phyloP scores from a whole-genome alignment of 2,113 vertebrate species.

The Anser brachyrhynchus region DNA sequence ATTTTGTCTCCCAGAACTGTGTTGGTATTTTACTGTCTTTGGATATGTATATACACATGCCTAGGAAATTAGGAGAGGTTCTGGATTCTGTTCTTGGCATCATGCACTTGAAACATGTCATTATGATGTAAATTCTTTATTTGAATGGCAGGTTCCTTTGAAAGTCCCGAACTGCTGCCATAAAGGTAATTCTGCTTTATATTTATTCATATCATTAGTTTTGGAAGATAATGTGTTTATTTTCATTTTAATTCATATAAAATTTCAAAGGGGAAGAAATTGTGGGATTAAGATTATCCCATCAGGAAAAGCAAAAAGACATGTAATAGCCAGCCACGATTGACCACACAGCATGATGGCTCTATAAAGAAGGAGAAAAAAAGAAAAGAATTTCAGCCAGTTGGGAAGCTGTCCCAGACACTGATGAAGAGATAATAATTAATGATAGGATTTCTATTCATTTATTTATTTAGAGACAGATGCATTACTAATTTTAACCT shows the following conservation, averaged over 20 bases:
- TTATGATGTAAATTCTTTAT: slow-evolving; percentile 56
- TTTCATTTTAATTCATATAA: not conserved
- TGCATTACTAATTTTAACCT: slow-evolving; percentile 69
- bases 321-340: slow-evolving; percentile 6
- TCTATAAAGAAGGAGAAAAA: slow-evolving; percentile 19
- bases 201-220: not conserved
- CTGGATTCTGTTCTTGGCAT: slow-evolving; percentile 29
- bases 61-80: slow-evolving; percentile 31
- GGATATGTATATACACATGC: slow-evolving; percentile 18
- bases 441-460: slow-evolving; percentile 67
- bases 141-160: slow-evolving; percentile 37
- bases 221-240: not conserved
- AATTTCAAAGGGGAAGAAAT: slow-evolving; percentile 22
- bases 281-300: slow-evolving; percentile 16
- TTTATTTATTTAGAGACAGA: slow-evolving; percentile 70
- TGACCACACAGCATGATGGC: slow-evolving; percentile 34
- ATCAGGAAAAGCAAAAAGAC: slow-evolving; percentile 3
- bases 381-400: slow-evolving; percentile 49
- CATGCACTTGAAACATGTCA: not conserved
- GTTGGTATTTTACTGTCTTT: not conserved
- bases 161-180: not conserved
- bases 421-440: slow-evolving; percentile 70
- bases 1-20: not conserved
- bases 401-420: slow-evolving; percentile 63
- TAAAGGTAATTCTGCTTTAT: slow-evolving; percentile 45